Percentiles rank a stretch among this genome's conserved stretches.
phyloP scores from a whole-genome alignment of 2,113 vertebrate species.

The Addax nasomaculatus region DNA sequence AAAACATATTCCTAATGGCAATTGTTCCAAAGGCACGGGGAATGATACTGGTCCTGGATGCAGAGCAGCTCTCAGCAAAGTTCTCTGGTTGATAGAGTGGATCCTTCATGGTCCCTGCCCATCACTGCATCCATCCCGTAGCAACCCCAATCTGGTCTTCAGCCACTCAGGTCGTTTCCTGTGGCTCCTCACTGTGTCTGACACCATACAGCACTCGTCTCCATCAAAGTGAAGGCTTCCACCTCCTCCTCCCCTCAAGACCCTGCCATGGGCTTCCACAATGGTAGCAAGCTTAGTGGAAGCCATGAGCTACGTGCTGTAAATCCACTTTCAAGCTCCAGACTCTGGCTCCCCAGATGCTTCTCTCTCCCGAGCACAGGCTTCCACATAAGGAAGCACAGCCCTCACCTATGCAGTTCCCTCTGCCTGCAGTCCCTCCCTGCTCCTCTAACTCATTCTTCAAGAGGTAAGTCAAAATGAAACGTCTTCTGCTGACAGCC shows the following conservation, averaged over 20 bases:
- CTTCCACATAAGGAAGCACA: neutral
- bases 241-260: neutral
- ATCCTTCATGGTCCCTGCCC: neutral
- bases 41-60: too few relatives aligned
- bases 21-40: neutral
- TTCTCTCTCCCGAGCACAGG: neutral
- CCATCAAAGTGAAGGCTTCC: neutral
- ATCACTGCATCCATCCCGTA: accelerated
- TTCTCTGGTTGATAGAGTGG: neutral
- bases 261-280: neutral
- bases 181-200: neutral
- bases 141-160: neutral
- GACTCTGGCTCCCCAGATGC: neutral
- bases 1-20: neutral
- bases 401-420: neutral
- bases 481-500: neutral
- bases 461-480: neutral
- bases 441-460: neutral
- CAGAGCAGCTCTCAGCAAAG: neutral
- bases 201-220: neutral
- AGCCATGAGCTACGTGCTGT: neutral
- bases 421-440: neutral
- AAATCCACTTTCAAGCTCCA: neutral
- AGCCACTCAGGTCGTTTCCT: neutral
- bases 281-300: neutral